Evolutionary conservation across 2,113 vertebrate species (phyloP), one percentile per base, ranked within the genome.

Genomic region (Murina feae): DNA sequence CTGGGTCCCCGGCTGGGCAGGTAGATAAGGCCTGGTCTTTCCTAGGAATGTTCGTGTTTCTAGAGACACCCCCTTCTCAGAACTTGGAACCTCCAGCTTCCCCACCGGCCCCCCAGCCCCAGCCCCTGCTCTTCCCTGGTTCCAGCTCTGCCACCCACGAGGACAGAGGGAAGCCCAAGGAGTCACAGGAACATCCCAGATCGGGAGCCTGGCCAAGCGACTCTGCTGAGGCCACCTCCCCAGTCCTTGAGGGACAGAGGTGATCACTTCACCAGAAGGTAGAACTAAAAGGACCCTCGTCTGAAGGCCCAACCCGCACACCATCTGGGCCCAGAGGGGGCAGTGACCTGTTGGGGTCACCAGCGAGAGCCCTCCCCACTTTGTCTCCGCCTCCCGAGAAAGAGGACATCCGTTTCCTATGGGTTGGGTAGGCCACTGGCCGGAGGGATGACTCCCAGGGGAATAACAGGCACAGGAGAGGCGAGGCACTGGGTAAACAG

Each of bases 21-120:
- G 13, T 60, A 9, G 25, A 69, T 32, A 4, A 83, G 11, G 20
- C 69, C 60, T 93, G 18, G n/a, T 49, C 93, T 94, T 95, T 96
- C 92, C 95, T 55, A 83, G 93, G 95, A 97, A 97, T 95, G 88
- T 96, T 44, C 94, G 82, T 79, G 35, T 63, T 95, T 97, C 93
- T 83, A 96, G 91, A 97, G 97, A 98, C 30, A 81, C 83, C 71
- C 35, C 1, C 97, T 97, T 96, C 97, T 95, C 82, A 96, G 96
- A 98, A 97, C 72, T 69, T 85, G 91, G 85, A 88, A 30, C 81
- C 87, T 97, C 80, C 81, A 95, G 49, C 92, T 90, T 96, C 55
- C 44, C 93, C 85, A 89, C 71, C 90, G 90, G 51, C 90, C 92
- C 94, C 93, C 30, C 76, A 95, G 83, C n/a, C 30, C 85, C 65